Percentiles rank a stretch among this genome's conserved stretches.
phyloP scores from a whole-genome alignment of 2,113 vertebrate species.

The Sus scrofa region T2T-Sscrofa CM000827.6:34099001-34099500 shows the following conservation, averaged over 20 bases:
- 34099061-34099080: rapidly evolving
- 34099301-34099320: conserved; percentile 34
- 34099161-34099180: not conserved
- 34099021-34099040: not conserved
- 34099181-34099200: not conserved
- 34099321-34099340: conserved; percentile 76
- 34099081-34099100: not conserved
- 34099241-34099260: conserved; percentile 65
- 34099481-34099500: conserved; percentile 83
- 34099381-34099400: conserved; percentile 78
- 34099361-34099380: conserved; percentile 80
- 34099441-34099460: conserved; percentile 75
- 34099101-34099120: not conserved
- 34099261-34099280: not conserved
- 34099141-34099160: not conserved
- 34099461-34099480: conserved; percentile 71
- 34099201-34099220: not conserved
- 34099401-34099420: conserved; percentile 80
- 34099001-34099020: rapidly evolving
- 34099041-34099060: rapidly evolving
- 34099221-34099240: conserved; percentile 57
- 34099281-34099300: conserved; percentile 66
- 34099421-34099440: conserved; percentile 63
- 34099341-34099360: conserved; percentile 64
- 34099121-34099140: not conserved